Conservation (phyloP, 2,888 invertebrate species). For the Acrocera orbiculus region DNA sequence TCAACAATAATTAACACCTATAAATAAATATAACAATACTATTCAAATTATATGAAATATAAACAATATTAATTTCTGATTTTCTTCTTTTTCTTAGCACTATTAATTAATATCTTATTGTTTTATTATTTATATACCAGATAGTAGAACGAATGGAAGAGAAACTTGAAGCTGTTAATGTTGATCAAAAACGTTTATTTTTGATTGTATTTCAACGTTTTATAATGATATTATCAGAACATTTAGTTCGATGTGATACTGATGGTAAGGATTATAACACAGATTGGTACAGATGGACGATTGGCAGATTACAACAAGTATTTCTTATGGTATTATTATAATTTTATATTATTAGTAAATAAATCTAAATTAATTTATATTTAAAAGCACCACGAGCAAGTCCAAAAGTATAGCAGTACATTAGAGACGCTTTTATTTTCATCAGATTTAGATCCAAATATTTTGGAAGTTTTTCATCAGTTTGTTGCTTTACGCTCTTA, state of each 20-base stretch:
- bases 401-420: slow-evolving; percentile 90
- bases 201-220: slow-evolving; percentile 95
- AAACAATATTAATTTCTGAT: too few relatives aligned
- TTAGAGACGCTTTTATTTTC: slow-evolving; percentile 91
- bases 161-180: slow-evolving; percentile 80
- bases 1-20: too few relatives aligned
- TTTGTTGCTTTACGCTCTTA: slow-evolving; percentile 61
- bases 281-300: slow-evolving; percentile 91
- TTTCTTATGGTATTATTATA: slow-evolving; percentile 81
- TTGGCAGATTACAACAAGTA: slow-evolving; percentile 85
- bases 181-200: slow-evolving; percentile 91
- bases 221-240: slow-evolving; percentile 94
- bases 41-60: too few relatives aligned
- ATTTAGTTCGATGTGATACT: slow-evolving; percentile 82
- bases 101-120: background rate
- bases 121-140: slow-evolving; percentile 26
- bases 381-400: slow-evolving; percentile 86
- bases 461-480: slow-evolving; percentile 92
- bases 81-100: too few relatives aligned
- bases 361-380: slow-evolving; percentile 10
- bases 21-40: too few relatives aligned
- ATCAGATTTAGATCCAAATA: slow-evolving; percentile 87
- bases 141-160: slow-evolving; percentile 93
- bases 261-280: slow-evolving; percentile 86
- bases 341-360: slow-evolving; percentile 1